Evolutionary conservation across 2,888 invertebrate species (phyloP), one percentile per base, ranked within the genome.

Genomic region (Drosophila bunnanda): DNA sequence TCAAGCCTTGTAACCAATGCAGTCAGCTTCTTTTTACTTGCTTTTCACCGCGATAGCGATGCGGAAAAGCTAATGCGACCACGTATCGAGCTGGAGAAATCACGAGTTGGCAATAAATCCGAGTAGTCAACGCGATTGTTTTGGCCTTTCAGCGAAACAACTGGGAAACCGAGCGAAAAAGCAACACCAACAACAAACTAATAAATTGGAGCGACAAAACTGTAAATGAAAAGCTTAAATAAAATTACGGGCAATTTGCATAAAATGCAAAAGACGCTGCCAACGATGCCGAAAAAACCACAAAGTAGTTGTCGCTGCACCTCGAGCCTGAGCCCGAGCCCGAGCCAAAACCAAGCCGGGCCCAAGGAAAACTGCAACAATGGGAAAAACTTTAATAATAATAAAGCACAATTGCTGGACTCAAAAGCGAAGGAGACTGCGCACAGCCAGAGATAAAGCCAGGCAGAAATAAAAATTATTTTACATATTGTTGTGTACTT

Each of bases 221-320:
- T 72, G 84, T 78, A 79, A 83, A 83, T 84, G 84, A 84, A 83
- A 83, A 73, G 80, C 79, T 80, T 81, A 68, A 87, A 78, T 78
- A 77, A 83, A 84, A 78, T 86, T 76, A 71, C 76, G 43, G 57
- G 71, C 46, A 84, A 83, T 83, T 87, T 83, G 84, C 84, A 87
- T 84, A 74, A 84, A 87, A 78, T 70, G 69, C 71, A 61, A 74
- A 76, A 80, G 69, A 66, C 46, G 69, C 55, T 38, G 25, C 58
- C 59, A 59, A 67, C 41, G 52, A 68, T 50, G 58, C 58, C 55
- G 50, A 65, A 70, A 67, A 76, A 77, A 72, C 71, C 74, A 71
- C 79, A 76, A 81, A 75, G 50, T 65, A 75, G 72, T 62, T 59
- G 61, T 64, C 46, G 69, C 68, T 57, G 56, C 28, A 9, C 4